These are phyloP conservation scores for Callitettix versicolor DNA, from an alignment of 1,140 invertebrate species.

Conservation along the genomic window DNA sequence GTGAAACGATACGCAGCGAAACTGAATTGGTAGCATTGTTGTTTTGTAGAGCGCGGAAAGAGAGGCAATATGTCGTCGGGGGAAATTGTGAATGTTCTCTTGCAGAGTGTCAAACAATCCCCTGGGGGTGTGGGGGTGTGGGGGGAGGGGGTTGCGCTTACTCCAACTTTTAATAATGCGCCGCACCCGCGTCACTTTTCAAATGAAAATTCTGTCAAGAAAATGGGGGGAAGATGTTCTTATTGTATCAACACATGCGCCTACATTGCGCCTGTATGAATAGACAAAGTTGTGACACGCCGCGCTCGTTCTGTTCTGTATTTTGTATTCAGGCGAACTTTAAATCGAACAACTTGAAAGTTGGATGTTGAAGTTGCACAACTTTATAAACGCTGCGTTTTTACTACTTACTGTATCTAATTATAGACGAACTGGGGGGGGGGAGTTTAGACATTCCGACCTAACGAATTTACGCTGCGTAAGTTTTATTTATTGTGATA, in stretches of 20 bases:
- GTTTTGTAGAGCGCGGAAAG: conserved; percentile 6
- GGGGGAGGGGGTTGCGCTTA: background rate
- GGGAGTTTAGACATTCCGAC: no score
- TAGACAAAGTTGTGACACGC: no score
- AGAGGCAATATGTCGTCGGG: conserved; percentile 12
- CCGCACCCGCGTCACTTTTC: conserved; percentile 12
- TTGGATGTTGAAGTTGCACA: no score
- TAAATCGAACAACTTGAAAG: no score
- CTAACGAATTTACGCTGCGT: no score
- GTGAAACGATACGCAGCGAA: background rate
- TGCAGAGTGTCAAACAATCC: conserved; percentile 12
- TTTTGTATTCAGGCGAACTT: no score
- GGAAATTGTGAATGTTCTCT: conserved; percentile 13
- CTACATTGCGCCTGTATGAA: no score
- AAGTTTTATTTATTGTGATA: no score
- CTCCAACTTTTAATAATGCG: conserved; percentile 14
- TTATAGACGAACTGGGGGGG: no score
- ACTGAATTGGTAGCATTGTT: conserved; percentile 10
- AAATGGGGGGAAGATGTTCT: background rate
- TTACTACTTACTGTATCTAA: no score
- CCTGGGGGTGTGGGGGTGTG: background rate
- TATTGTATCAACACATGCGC: conserved; percentile 7
- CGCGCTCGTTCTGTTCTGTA: no score
- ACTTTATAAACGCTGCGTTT: no score
- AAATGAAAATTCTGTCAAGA: conserved; percentile 14